Conservation (phyloP, 2,888 invertebrate species). For the Nysson spinosus region DNA sequence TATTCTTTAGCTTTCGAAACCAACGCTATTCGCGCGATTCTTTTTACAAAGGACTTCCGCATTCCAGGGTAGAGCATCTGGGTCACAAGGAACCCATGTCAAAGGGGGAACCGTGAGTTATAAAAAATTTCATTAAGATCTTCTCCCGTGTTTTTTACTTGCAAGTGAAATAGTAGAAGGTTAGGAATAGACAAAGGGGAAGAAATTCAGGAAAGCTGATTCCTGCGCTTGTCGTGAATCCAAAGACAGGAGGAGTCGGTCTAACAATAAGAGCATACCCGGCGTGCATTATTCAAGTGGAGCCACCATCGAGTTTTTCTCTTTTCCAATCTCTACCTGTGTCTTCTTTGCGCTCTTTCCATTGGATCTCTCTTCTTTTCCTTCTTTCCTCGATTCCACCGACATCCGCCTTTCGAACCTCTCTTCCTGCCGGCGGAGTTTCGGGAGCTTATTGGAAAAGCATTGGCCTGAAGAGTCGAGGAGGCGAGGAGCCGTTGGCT, state of each 20-base stretch:
- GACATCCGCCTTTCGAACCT: slow-evolving; percentile 16
- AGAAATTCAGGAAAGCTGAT: slow-evolving; percentile 50
- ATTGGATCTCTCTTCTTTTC: neutral
- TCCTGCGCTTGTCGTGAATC: slow-evolving; percentile 43
- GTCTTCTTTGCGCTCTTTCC: no score
- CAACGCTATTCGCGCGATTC: no score
- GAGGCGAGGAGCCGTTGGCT: slow-evolving; percentile 29
- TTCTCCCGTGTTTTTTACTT: neutral
- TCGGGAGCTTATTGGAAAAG: slow-evolving; percentile 59
- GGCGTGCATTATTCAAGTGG: slow-evolving; percentile 52
- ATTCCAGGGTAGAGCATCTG: slow-evolving; percentile 1
- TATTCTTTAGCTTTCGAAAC: no score
- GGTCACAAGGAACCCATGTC: slow-evolving; percentile 14
- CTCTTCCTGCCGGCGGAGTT: slow-evolving; percentile 36
- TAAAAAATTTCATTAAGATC: slow-evolving; percentile 45
- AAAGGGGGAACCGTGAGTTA: neutral
- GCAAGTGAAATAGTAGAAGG: neutral
- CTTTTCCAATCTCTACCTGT: no score
- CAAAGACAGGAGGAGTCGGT: slow-evolving; percentile 11
- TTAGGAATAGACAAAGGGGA: slow-evolving; percentile 17
- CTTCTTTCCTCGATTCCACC: slow-evolving; percentile 2
- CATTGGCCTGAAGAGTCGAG: no score
- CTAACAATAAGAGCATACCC: slow-evolving; percentile 35
- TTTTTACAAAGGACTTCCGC: no score
- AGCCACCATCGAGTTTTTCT: neutral